Conservation (phyloP, 2,797 vertebrate species). For the Valencia hispanica region DNA sequence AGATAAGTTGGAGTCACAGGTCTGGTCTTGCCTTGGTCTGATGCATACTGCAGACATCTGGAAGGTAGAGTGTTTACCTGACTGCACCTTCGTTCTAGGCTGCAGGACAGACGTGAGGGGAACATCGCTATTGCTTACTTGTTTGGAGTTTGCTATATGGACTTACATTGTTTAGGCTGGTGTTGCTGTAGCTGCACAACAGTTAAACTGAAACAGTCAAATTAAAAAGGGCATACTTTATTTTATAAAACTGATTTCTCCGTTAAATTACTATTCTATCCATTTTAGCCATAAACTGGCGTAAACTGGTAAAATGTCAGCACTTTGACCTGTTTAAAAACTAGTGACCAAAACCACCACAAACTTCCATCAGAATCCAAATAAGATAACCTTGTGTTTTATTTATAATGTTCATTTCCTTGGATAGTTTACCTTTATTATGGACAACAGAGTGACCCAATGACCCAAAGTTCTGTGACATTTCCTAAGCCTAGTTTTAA, state of each 20-base stretch:
- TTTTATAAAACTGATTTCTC: not conserved
- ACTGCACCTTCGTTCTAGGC: constrained; percentile 68
- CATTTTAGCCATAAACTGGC: not conserved
- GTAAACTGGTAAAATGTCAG: too few relatives aligned
- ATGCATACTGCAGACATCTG: constrained; percentile 85
- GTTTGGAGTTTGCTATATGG: not conserved
- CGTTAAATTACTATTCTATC: not conserved
- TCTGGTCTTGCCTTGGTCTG: constrained; percentile 86
- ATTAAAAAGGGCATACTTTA: not conserved
- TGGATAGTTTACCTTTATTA: too few relatives aligned
- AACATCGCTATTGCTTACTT: not conserved
- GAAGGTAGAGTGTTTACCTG: constrained; percentile 81
- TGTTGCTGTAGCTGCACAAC: not conserved
- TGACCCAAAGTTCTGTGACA: not conserved
- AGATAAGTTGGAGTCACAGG: constrained; percentile 79
- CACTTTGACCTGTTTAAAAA: not conserved
- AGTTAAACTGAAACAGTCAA: not conserved
- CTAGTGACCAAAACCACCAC: too few relatives aligned
- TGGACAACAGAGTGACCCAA: not conserved
- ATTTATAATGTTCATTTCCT: too few relatives aligned
- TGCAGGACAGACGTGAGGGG: constrained; percentile 48
- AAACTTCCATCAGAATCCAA: too few relatives aligned
- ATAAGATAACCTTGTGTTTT: too few relatives aligned
- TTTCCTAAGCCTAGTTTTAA: not conserved
- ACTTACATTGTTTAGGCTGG: not conserved